A percentile compares a stretch with the other conserved stretches of the same genome.
Conservation (phyloP, 2,113 vertebrate genomes). For the Phylloscopus trochiloides region DNA sequence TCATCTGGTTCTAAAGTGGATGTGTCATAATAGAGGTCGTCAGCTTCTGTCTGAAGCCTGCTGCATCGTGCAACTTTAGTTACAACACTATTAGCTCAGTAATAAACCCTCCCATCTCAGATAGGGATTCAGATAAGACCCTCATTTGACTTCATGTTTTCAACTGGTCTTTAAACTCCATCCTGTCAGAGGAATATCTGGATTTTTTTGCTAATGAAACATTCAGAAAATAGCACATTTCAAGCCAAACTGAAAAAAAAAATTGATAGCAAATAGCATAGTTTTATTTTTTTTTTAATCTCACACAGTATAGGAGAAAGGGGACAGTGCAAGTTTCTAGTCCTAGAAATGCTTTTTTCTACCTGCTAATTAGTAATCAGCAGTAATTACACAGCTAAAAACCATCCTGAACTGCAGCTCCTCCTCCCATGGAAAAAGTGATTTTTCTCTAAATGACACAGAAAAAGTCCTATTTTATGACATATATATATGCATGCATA, state of each 20-base stretch:
- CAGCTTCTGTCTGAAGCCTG: constrained; percentile 1
- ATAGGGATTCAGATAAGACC: not conserved
- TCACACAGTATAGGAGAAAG: not conserved
- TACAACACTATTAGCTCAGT: not conserved
- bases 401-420: not conserved
- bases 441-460: not conserved
- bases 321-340: not conserved
- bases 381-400: not conserved
- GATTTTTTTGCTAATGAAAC: not conserved
- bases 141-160: not conserved
- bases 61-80: not conserved
- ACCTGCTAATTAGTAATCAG: not conserved
- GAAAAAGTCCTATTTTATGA: not conserved
- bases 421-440: not conserved
- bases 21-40: constrained; percentile 25
- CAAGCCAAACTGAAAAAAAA: not conserved
- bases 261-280: rapidly evolving
- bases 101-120: not conserved
- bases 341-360: not conserved
- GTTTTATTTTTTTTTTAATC: not conserved
- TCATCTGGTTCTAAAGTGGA: constrained; percentile 23
- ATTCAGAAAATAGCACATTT: not conserved
- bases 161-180: not conserved
- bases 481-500: rapidly evolving
- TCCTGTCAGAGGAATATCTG: not conserved